Evolutionary conservation across 2,888 invertebrate genomes (phyloP), one percentile per base, ranked within the genome.

Genomic region (Tribolium freemani): DNA sequence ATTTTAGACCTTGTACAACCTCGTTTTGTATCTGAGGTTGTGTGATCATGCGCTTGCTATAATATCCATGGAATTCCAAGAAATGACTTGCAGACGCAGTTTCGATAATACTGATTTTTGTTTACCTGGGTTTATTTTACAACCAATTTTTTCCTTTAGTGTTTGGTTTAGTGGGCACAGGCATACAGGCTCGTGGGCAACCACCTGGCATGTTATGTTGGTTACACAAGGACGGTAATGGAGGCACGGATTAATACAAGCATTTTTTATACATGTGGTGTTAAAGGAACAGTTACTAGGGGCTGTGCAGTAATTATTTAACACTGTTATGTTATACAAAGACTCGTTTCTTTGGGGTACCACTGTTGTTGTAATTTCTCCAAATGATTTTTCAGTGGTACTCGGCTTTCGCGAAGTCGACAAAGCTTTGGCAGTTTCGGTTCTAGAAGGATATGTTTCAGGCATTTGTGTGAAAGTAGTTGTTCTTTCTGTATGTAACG

Each of bases 111-210:
- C 10, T 71, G 63, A 54, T 50, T 26, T 72, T 53, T 81, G 73
- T 87, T 91, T 91, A 91, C 91, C 91, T 91, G 90, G 88, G 86
- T 87, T 87, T 83, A 87, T 84, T 86, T 87, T 88, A 88, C 90
- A 91, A 87, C 87, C 88, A 85, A 85, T 80, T 81, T 85, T 82
- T 78, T 82, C 84, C 82, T 78, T 80, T 79, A 69, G 20, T 48
- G 80, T 80, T 78, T 82, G 78, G 77, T 87, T 86, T 86, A 85
- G 86, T 82, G 88, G 86, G 85, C 91, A 90, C 86, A 88, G 88
- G 87, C 90, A 91, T 86, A 88, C 86, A 78, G 89, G 87, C 81
- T 87, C 87, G 84, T 90, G 90, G 80, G 87, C 86, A 75, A 87
- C 83, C 70, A 88, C 88, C 77, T 86, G 85, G 85, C 91, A 91